Evolutionary conservation across 2,113 vertebrate genomes (phyloP).

Genomic region (Sterrhoptilus dennistouni): DNA sequence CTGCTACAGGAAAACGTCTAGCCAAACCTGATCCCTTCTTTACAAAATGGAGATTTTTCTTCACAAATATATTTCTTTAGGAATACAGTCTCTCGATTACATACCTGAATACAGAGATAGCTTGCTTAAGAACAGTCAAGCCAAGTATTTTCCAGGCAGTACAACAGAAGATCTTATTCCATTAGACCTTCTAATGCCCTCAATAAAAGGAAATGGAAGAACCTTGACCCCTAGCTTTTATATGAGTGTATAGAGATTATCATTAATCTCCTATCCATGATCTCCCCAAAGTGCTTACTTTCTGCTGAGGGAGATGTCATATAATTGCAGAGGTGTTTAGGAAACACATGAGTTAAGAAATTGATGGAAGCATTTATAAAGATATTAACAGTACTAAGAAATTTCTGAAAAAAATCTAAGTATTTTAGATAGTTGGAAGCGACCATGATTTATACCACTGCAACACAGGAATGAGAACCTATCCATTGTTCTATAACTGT

Average conservation of each 20-base stretch:
- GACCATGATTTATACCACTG: background rate
- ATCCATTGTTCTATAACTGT: background rate
- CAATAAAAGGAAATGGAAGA: background rate
- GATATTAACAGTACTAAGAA: background rate
- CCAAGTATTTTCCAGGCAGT: background rate
- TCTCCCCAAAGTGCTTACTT: background rate
- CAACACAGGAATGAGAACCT: background rate
- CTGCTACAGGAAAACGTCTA: background rate
- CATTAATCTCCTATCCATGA: background rate
- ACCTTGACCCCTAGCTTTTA: background rate
- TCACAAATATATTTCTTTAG: background rate
- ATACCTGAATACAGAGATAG: background rate
- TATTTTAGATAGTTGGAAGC: background rate
- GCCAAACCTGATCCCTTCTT: conserved; percentile 22
- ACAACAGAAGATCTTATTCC: background rate
- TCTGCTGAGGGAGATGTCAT: background rate
- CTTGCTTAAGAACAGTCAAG: background rate
- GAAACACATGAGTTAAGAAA: background rate
- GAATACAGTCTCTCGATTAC: background rate
- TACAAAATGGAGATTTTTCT: conserved; percentile 6
- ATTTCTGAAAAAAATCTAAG: background rate
- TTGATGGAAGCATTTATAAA: background rate
- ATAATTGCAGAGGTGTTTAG: background rate
- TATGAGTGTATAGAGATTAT: background rate
- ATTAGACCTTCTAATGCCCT: background rate